A percentile compares a stretch with the other conserved stretches of the same genome.
These are phyloP conservation scores for Pachyrhynchus sulphureomaculatus DNA, from an alignment of 1,140 invertebrate genomes.

Conservation along the genomic window DNA sequence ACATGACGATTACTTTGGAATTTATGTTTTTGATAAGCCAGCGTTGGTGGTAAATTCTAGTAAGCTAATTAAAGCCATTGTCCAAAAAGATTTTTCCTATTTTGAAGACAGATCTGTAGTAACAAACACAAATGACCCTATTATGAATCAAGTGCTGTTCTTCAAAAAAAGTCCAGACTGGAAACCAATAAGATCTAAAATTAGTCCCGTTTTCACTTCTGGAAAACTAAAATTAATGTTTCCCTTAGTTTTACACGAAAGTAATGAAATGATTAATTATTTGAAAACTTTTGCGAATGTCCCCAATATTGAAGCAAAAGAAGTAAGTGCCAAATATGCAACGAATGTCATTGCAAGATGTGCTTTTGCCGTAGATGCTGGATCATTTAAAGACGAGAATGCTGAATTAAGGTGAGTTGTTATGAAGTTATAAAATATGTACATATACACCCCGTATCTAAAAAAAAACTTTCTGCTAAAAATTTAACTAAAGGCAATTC, in stretches of 20 bases:
- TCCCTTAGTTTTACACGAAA: conserved; percentile 42
- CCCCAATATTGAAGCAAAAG: conserved; percentile 39
- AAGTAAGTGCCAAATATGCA: too few species aligned
- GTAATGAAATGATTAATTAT: conserved; percentile 32
- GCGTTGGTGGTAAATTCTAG: conserved; percentile 46
- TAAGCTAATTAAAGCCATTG: conserved; percentile 53
- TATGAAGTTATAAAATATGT: too few species aligned
- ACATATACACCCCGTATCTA: too few species aligned
- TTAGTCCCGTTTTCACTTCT: conserved; percentile 50
- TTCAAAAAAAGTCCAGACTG: conserved; percentile 44
- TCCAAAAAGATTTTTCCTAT: conserved; percentile 55
- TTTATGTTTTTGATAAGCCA: conserved; percentile 50
- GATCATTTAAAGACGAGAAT: conserved; percentile 51
- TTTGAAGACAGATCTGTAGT: conserved; percentile 56
- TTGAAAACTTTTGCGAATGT: conserved; percentile 33
- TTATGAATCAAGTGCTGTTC: conserved; percentile 46
- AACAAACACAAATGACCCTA: conserved; percentile 53
- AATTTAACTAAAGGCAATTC: too few species aligned
- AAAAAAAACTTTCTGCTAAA: too few species aligned
- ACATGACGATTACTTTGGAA: conserved; percentile 49
- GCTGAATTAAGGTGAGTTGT: conserved; percentile 52
- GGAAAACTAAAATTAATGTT: conserved; percentile 53
- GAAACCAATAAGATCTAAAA: conserved; percentile 48
- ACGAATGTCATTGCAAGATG: too few species aligned
- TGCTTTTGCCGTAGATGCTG: conserved; percentile 54